A percentile compares a stretch with the other conserved stretches of the same genome.
Conservation (phyloP, 2,888 invertebrate species). For the Lithosia quadra region DNA sequence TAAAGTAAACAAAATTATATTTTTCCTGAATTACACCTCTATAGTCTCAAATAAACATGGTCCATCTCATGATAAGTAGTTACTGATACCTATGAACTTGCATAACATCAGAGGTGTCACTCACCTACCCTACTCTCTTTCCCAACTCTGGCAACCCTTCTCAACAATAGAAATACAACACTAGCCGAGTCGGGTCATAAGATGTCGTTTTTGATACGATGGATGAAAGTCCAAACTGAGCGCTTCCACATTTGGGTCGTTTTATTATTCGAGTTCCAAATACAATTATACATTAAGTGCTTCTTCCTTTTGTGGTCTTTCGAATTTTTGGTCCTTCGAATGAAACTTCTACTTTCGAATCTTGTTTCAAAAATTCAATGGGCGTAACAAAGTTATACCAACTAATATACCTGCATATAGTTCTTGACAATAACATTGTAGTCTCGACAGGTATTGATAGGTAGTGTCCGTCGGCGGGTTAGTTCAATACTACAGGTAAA, state of each 20-base stretch:
- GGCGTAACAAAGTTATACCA: slow-evolving; percentile 9
- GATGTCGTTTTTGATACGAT: neutral
- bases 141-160: neutral
- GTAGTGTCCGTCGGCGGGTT: slow-evolving; percentile 42
- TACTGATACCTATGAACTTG: neutral
- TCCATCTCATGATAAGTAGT: neutral
- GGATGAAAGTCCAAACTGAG: neutral
- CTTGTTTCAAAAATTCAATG: neutral
- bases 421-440: slow-evolving; percentile 16
- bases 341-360: neutral
- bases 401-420: slow-evolving; percentile 9
- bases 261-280: neutral
- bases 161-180: neutral
- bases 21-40: neutral
- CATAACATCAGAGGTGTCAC: neutral
- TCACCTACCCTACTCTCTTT: neutral
- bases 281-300: neutral
- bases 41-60: neutral
- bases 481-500: slow-evolving; percentile 54
- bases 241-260: neutral
- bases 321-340: neutral
- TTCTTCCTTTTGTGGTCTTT: neutral
- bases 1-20: neutral
- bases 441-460: slow-evolving; percentile 21
- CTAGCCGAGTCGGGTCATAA: neutral